Percentiles rank a stretch among this genome's conserved stretches.
Conservation (phyloP, 1,140 invertebrate species). For the Armadillidium nasatum region DNA sequence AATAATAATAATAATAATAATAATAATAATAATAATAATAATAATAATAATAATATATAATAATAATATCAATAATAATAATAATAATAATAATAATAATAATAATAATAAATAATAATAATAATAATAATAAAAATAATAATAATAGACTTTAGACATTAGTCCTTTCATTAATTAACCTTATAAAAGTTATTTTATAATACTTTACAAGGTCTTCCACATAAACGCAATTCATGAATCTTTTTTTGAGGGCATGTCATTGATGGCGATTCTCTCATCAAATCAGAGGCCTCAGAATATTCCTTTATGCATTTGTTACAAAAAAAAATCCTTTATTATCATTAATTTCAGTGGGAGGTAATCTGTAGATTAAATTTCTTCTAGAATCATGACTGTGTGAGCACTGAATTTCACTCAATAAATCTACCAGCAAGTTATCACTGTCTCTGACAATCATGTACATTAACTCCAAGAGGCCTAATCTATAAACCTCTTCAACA, state of each 20-base stretch:
- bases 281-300: not conserved
- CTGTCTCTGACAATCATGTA: too few relatives aligned
- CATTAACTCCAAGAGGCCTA: too few relatives aligned
- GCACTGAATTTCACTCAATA: too few relatives aligned
- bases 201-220: not conserved
- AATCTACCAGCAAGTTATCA: too few relatives aligned
- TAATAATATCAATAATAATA: not conserved
- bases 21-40: not conserved
- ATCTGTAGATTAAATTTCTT: too few relatives aligned
- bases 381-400: too few relatives aligned
- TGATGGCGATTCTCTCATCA: not conserved
- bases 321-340: too few relatives aligned
- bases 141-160: too few relatives aligned
- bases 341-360: too few relatives aligned
- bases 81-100: not conserved
- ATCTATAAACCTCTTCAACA: too few relatives aligned
- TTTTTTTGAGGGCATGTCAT: not conserved
- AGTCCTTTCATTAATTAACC: too few relatives aligned
- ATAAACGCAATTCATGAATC: not conserved
- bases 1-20: slow-evolving; percentile 1
- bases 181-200: not conserved
- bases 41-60: not conserved
- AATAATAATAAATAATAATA: not conserved
- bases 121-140: not conserved
- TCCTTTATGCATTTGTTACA: not conserved